These are phyloP conservation scores for Sussaba pulchella DNA, from an alignment of 2,888 invertebrate species.

Conservation along the genomic window DNA sequence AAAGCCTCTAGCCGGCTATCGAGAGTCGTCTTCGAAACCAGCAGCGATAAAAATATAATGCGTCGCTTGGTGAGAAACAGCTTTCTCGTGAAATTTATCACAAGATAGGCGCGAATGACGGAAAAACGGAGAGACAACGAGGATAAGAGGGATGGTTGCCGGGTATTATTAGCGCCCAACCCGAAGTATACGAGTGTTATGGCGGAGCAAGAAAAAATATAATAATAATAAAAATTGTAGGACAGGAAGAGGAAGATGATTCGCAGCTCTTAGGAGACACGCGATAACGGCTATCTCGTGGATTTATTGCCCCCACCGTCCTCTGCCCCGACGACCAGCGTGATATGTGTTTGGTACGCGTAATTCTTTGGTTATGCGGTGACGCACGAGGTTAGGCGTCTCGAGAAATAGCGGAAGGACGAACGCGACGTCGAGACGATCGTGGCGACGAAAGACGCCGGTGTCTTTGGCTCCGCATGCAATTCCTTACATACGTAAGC, in stretches of 20 bases:
- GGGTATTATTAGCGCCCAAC: constrained; percentile 30
- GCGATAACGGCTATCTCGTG: constrained; percentile 50
- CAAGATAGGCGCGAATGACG: not conserved
- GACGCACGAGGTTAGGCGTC: constrained; percentile 37
- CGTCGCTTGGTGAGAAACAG: constrained; percentile 15
- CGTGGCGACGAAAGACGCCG: constrained; percentile 13
- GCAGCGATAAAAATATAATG: constrained; percentile 60
- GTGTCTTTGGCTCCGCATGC: constrained; percentile 29
- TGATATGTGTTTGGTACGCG: constrained; percentile 59
- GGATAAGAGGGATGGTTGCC: not conserved
- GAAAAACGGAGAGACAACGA: too few species aligned
- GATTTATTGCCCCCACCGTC: constrained; percentile 43
- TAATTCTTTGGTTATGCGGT: constrained; percentile 74
- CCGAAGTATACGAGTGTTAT: constrained; percentile 16
- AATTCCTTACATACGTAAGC: not conserved
- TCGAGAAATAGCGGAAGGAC: constrained; percentile 2
- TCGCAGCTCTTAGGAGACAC: constrained; percentile 29
- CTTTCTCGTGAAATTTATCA: constrained; percentile 24
- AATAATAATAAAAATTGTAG: not conserved
- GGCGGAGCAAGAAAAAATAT: not conserved
- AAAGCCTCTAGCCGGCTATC: constrained; percentile 18
- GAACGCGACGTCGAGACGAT: constrained; percentile 29
- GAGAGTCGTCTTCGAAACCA: constrained; percentile 47
- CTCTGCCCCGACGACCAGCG: too few species aligned
- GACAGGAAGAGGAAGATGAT: constrained; percentile 2